Conservation (phyloP, 2,113 vertebrate genomes). For the Callopanchax toddi region DNA sequence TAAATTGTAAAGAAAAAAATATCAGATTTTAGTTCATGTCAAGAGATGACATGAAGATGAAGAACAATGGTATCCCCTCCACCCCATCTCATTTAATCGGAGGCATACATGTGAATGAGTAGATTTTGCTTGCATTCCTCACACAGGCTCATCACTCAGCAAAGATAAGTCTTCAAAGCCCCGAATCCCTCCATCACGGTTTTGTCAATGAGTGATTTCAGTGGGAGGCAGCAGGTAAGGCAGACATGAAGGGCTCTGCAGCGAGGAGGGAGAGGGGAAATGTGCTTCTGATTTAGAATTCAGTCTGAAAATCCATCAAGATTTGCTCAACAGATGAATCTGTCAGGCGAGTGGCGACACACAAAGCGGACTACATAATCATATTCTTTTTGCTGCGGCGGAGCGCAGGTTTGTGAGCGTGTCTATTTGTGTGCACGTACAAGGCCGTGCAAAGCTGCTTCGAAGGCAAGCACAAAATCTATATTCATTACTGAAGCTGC, state of each 20-base stretch:
- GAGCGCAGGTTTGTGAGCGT: slow-evolving; percentile 42
- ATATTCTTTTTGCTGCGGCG: slow-evolving; percentile 60
- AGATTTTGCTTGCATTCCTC: slow-evolving; percentile 51
- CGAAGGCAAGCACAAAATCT: slow-evolving; percentile 62
- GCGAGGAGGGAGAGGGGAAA: slow-evolving; percentile 40
- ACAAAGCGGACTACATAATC: slow-evolving; percentile 72
- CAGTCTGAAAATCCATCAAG: slow-evolving; percentile 78
- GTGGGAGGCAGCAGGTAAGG: slow-evolving; percentile 35
- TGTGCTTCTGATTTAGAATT: slow-evolving; percentile 69
- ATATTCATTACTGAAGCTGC: slow-evolving; percentile 70
- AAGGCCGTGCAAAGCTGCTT: slow-evolving; percentile 23
- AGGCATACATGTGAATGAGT: slow-evolving; percentile 24
- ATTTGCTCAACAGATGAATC: slow-evolving; percentile 78
- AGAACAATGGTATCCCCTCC: slow-evolving; percentile 4
- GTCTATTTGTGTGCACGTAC: slow-evolving; percentile 17
- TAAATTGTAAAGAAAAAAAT: slow-evolving; percentile 6
- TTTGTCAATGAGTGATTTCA: slow-evolving; percentile 63
- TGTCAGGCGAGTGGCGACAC: slow-evolving; percentile 69
- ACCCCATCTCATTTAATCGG: slow-evolving; percentile 26
- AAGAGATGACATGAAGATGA: slow-evolving; percentile 14
- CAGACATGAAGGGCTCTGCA: slow-evolving; percentile 43
- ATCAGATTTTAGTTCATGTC: slow-evolving; percentile 8
- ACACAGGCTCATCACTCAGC: slow-evolving; percentile 39
- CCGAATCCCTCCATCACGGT: slow-evolving; percentile 56
- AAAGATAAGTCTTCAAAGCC: slow-evolving; percentile 44